Conservation (phyloP, 2,797 vertebrate genomes). For the Distichodus sexfasciatus region DNA sequence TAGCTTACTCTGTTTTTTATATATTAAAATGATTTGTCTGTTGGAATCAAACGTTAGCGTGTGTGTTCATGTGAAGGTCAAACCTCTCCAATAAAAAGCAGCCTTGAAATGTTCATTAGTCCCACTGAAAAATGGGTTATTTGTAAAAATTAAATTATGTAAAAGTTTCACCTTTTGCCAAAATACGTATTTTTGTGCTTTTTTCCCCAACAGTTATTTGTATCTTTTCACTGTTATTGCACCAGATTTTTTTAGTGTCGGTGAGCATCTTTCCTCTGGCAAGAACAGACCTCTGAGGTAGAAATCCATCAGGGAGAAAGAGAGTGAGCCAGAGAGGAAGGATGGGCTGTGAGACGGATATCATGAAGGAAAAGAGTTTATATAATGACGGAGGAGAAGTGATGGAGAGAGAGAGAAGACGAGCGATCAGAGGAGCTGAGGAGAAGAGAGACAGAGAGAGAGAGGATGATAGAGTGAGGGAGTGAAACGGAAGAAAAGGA, state of each 20-base stretch:
- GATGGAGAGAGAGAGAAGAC: conserved; percentile 48
- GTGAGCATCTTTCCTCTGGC: background rate
- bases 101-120: no score
- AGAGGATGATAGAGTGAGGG: conserved; percentile 40
- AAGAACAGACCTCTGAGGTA: background rate
- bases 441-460: conserved; percentile 48
- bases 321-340: conserved; percentile 6
- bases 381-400: conserved; percentile 44
- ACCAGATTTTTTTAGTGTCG: background rate
- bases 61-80: no score
- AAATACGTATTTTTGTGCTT: no score
- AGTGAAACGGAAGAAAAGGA: conserved; percentile 39
- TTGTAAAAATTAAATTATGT: no score
- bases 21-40: no score
- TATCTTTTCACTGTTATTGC: no score
- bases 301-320: background rate
- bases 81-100: no score
- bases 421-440: conserved; percentile 26
- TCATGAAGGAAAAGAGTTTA: conserved; percentile 41
- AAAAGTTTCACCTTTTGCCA: no score
- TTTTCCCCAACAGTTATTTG: no score
- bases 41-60: no score
- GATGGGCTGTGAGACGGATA: conserved; percentile 27
- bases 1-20: no score
- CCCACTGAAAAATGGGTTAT: no score